These are phyloP conservation scores for Himalopsyche kuldschensis DNA, from an alignment of 2,888 invertebrate genomes.

Conservation along the genomic window DNA sequence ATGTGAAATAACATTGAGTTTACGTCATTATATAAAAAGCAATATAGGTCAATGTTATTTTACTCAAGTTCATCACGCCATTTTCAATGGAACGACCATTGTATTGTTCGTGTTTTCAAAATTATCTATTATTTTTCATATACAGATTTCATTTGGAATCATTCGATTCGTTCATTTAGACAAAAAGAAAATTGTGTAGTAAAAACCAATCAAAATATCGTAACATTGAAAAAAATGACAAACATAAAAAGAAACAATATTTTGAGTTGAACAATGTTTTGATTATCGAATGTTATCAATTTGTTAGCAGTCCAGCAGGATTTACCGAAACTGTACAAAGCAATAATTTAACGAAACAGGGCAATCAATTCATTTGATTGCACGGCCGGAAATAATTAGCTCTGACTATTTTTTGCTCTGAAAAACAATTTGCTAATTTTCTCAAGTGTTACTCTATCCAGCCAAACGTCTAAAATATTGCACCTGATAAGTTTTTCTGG, in stretches of 20 bases:
- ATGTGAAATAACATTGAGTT: too few relatives aligned
- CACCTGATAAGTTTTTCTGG: neutral
- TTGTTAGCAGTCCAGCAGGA: neutral
- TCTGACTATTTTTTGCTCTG: neutral
- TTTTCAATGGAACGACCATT: too few relatives aligned
- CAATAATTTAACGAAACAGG: neutral
- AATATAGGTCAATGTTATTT: too few relatives aligned
- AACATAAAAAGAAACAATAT: neutral
- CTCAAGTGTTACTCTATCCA: neutral
- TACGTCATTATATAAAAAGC: too few relatives aligned
- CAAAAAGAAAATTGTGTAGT: too few relatives aligned
- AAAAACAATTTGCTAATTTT: neutral
- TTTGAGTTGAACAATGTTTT: neutral
- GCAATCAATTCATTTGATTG: neutral
- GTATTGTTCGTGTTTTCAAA: too few relatives aligned
- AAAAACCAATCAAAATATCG: too few relatives aligned
- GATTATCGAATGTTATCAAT: neutral
- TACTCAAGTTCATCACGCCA: too few relatives aligned
- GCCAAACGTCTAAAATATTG: neutral
- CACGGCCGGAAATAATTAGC: neutral
- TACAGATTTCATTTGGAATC: too few relatives aligned
- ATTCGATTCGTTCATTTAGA: too few relatives aligned
- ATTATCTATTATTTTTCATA: too few relatives aligned
- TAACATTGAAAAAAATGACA: neutral
- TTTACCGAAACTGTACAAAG: neutral